These are phyloP conservation scores for Drosophila nebulosa DNA, from an alignment of 1,140 invertebrate genomes.

Conservation along the genomic window DNA sequence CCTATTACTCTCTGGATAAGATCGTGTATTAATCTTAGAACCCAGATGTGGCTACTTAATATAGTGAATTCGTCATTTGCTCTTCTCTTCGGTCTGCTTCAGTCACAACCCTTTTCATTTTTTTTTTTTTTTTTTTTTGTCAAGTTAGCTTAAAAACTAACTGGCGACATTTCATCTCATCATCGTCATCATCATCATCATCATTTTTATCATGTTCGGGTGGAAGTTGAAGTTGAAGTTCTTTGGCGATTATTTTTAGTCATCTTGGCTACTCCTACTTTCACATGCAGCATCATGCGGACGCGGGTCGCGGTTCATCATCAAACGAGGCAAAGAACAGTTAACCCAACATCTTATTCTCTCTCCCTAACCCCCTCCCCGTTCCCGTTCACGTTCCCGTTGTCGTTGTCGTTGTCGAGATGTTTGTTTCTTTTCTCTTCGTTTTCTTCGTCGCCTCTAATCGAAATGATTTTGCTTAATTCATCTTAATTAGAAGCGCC, in stretches of 20 bases:
- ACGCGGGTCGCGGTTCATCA: conserved; percentile 70
- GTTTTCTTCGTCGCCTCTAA: conserved; percentile 47
- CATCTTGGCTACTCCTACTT: not conserved
- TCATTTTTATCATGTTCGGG: not conserved
- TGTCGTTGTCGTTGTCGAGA: not conserved
- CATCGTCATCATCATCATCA: not conserved
- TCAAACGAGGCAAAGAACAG: conserved; percentile 67
- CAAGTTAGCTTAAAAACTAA: not conserved
- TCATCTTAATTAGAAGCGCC: conserved; percentile 74
- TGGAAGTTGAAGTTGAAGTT: not conserved
- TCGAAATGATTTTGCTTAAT: conserved; percentile 80
- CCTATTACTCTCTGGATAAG: no score
- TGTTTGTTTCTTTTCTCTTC: conserved; percentile 4
- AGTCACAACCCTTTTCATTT: not conserved
- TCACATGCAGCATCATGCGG: conserved; percentile 16
- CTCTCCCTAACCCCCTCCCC: no score
- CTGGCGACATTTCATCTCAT: not conserved
- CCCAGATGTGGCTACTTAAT: no score
- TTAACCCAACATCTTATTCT: conserved; percentile 25
- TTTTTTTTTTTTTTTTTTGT: conserved; percentile 7
- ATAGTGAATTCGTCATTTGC: no score
- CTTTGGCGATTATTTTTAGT: not conserved
- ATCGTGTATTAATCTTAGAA: no score
- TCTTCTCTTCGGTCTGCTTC: not conserved
- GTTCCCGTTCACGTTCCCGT: no score